Evolutionary conservation across 2,113 vertebrate genomes (phyloP).

Genomic region (Xiphias gladius): DNA sequence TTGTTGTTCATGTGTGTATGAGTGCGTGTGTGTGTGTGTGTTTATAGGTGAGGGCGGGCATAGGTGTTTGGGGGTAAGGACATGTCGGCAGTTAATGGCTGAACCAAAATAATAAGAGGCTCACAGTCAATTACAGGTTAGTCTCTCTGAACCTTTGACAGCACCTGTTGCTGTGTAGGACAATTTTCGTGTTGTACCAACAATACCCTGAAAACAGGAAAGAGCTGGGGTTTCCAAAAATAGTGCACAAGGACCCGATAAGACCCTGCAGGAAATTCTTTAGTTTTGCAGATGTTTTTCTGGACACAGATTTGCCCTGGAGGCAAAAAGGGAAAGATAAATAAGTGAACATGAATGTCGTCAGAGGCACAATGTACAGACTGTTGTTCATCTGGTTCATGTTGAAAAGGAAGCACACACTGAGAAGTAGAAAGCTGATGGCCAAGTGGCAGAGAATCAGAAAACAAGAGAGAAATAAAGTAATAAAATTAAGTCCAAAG

Average conservation of each 20-base stretch:
- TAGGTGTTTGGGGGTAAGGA: background rate
- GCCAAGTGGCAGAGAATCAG: background rate
- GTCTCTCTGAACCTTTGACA: conserved; percentile 34
- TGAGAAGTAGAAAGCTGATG: background rate
- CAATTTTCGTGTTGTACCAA: conserved; percentile 51
- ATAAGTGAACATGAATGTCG: background rate
- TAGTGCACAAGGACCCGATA: conserved; percentile 38
- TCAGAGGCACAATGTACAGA: too few relatives aligned
- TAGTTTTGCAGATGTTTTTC: background rate
- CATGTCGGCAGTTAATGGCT: conserved; percentile 33
- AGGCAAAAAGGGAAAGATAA: background rate
- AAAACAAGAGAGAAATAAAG: too few relatives aligned
- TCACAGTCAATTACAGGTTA: conserved; percentile 55
- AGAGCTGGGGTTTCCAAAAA: conserved; percentile 25
- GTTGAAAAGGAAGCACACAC: too few relatives aligned
- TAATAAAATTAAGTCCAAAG: background rate
- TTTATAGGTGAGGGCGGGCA: conserved; percentile 4
- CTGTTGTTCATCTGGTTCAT: too few relatives aligned
- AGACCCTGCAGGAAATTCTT: conserved; percentile 43
- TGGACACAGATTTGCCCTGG: too few relatives aligned
- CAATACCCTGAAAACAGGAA: conserved; percentile 66
- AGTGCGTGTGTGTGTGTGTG: conserved; percentile 34
- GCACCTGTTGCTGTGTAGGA: conserved; percentile 51
- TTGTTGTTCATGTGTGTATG: conserved; percentile 46
- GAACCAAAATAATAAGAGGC: conserved; percentile 51